Percentiles rank a stretch among this genome's conserved stretches.
These are phyloP conservation scores for Genyomyrus donnyi DNA, from an alignment of 2,113 vertebrate species.

Conservation along the genomic window DNA sequence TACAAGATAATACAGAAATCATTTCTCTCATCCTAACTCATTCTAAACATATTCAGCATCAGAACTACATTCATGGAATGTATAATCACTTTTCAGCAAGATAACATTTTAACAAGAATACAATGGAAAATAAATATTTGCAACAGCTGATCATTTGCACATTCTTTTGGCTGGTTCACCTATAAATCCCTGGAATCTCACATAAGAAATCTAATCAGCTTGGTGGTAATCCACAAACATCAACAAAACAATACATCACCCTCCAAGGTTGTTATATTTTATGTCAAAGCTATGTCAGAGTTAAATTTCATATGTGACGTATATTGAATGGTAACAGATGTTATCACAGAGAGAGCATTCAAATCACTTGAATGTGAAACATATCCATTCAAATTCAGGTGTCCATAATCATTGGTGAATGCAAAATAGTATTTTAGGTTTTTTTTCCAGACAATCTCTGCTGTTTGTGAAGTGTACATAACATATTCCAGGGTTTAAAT, in stretches of 20 bases:
- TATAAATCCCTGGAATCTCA: not conserved
- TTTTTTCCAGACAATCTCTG: not conserved
- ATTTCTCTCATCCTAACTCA: not conserved
- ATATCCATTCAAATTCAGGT: not conserved
- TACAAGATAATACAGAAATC: not conserved
- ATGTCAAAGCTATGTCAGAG: not conserved
- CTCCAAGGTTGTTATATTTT: not conserved
- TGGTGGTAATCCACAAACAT: not conserved
- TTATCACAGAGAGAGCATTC: not conserved
- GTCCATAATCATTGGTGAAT: not conserved
- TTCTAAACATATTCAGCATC: not conserved
- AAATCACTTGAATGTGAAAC: not conserved
- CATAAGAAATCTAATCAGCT: not conserved
- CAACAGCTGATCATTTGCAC: not conserved
- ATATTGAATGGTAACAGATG: not conserved
- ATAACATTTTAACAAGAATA: not conserved
- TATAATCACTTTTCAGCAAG: not conserved
- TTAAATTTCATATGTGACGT: not conserved
- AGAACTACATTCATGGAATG: not conserved
- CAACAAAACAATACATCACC: not conserved
- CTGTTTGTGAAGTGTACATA: not conserved
- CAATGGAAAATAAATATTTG: not conserved
- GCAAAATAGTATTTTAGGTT: not conserved
- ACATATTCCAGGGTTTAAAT: not conserved
- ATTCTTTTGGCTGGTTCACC: not conserved